Conservation (phyloP, 1,140 invertebrate species). For the Calycopis cecrops region DNA sequence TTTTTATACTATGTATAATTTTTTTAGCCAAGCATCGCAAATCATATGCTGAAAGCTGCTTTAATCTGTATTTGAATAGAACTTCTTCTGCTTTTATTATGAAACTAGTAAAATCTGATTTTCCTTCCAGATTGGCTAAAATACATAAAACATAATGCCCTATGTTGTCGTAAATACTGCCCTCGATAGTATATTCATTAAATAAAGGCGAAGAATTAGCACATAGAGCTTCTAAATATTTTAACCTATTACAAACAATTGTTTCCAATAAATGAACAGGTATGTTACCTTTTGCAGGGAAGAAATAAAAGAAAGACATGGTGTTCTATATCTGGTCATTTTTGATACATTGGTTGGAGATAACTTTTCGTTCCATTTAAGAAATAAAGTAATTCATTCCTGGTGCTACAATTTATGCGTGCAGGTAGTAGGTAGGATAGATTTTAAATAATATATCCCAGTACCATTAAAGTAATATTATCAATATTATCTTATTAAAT, state of each 20-base stretch:
- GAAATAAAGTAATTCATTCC: no score
- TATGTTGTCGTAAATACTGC: constrained; percentile 73
- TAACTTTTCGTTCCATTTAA: no score
- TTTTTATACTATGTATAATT: constrained; percentile 46
- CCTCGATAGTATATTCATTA: constrained; percentile 76
- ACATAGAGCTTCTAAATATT: constrained; percentile 39
- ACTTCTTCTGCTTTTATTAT: constrained; percentile 43
- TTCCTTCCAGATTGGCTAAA: constrained; percentile 38
- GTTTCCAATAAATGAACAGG: constrained; percentile 47
- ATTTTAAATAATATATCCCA: no score
- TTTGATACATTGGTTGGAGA: no score
- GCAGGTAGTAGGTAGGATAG: no score
- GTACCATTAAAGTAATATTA: no score
- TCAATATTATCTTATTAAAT: no score
- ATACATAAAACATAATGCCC: constrained; percentile 77
- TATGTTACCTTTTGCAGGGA: constrained; percentile 46
- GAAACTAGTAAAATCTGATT: constrained; percentile 39
- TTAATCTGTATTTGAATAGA: constrained; percentile 47
- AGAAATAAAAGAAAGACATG: constrained; percentile 59
- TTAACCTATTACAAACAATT: constrained; percentile 41
- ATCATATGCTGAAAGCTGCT: constrained; percentile 42
- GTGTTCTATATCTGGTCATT: no score
- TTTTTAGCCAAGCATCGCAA: constrained; percentile 59
- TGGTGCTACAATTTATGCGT: no score
- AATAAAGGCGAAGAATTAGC: constrained; percentile 44